These are phyloP conservation scores for Ophthalmolycus amberensis DNA, from an alignment of 2,113 vertebrate genomes.

Conservation along the genomic window DNA sequence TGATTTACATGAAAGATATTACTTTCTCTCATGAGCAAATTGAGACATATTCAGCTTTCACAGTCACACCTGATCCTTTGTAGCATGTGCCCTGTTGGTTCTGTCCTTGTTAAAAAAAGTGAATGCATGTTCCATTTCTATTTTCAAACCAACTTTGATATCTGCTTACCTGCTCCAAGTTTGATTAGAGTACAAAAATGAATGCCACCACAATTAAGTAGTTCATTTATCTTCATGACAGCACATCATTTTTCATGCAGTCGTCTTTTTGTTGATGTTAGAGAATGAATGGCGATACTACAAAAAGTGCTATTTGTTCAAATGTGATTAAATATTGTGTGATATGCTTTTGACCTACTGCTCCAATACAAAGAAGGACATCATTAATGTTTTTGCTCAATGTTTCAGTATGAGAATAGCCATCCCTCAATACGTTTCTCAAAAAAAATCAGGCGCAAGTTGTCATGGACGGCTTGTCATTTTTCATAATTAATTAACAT, in stretches of 20 bases:
- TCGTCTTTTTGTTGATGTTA: background rate
- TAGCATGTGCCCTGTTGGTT: background rate
- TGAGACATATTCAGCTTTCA: slow-evolving; percentile 3
- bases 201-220: background rate
- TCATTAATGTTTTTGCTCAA: background rate
- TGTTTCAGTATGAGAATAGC: background rate
- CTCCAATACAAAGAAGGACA: background rate
- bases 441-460: background rate
- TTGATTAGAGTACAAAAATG: background rate
- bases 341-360: background rate
- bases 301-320: background rate
- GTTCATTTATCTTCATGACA: slow-evolving; percentile 23
- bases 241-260: background rate
- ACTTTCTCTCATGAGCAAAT: slow-evolving; percentile 14
- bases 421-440: background rate
- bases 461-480: slow-evolving; percentile 5
- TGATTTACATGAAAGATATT: slow-evolving; percentile 50
- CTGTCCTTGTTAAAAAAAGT: background rate
- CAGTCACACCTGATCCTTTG: background rate
- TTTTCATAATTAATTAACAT: slow-evolving; percentile 37
- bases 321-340: background rate
- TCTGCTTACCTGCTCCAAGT: background rate
- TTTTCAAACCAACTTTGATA: background rate
- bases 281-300: background rate
- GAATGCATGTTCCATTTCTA: background rate